Base-by-base conservation (phyloP, 2,888 invertebrate genomes). In the Adelphocoris suturalis region DNA sequence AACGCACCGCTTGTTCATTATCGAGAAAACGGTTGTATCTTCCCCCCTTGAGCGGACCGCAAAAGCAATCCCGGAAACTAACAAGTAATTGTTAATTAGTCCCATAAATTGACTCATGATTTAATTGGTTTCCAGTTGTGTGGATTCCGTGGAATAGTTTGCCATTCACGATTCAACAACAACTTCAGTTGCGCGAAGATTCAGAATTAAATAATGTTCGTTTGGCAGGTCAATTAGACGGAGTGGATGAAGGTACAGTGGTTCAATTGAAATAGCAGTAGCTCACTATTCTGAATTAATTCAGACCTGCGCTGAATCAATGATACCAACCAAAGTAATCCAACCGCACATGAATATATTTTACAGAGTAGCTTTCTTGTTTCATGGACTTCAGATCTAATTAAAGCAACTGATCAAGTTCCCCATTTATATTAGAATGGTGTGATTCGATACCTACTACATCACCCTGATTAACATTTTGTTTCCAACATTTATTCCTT, bases 81-180 rank as follows among this genome's bases (percentile, higher is more conserved):
- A 19, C 68, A 68, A 68, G 68, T 68, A 23, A 23, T 19, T 11
- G 68, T 68, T 23, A 23, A 68, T 68, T 68, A 68, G 68, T 1
- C 27, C 23, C 68, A 68, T 68, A 23, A 68, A 68, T 68, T 23
- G 27, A 68, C 68, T 68, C 68, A 23, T 23, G 68, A 68, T 23
- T 19, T 12, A 23, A 23, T 68, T 68, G 68, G 11, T 23, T 12
- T 23, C 9, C 68, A 68, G 27, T 23, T 23, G 68, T 68, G 12
- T 23, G 68, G 16, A 61, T 61, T 0, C 23, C 27, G 7, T 23
- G 9, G 13, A 12, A 23, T 23, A 68, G 27, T 68, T 68, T 23
- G 13, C 68, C 11, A 23, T 68, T 68, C 19, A 12, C 61, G 9
- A 19, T 13, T 68, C 68, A 5, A 23, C 68, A 68, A 68, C 68